Evolutionary conservation across 1,140 invertebrate genomes (phyloP).

Genomic region (Plutomurus gul): DNA sequence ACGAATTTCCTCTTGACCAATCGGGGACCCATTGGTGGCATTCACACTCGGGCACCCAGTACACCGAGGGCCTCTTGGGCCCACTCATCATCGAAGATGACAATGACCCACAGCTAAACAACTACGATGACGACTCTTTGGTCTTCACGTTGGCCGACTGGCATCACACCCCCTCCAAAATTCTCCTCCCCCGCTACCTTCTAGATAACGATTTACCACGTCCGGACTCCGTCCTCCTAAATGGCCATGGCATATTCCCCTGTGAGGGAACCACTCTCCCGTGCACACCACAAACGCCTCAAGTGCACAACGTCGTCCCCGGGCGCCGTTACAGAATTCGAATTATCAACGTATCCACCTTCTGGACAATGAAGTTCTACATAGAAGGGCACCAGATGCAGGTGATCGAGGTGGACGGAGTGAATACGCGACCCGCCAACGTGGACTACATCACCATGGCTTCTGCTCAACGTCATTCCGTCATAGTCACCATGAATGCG

Average conservation of each 20-base stretch:
- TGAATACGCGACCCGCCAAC: neutral
- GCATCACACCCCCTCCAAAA: constrained; percentile 13
- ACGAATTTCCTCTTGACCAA: constrained; percentile 9
- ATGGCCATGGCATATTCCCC: constrained; percentile 37
- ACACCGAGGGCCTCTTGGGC: constrained; percentile 41
- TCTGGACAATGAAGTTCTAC: constrained; percentile 36
- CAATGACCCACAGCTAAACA: neutral
- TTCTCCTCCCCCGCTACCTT: neutral
- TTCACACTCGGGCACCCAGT: constrained; percentile 33
- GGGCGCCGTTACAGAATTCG: constrained; percentile 36
- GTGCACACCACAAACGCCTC: neutral
- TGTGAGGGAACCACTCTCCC: neutral
- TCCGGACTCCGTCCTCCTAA: constrained; percentile 37
- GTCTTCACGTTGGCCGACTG: constrained; percentile 38
- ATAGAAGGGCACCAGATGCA: constrained; percentile 38
- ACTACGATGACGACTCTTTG: constrained; percentile 14
- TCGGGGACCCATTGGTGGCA: constrained; percentile 45
- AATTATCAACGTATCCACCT: constrained; percentile 10
- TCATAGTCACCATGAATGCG: neutral
- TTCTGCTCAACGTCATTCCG: constrained; percentile 13
- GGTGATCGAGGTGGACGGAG: constrained; percentile 43
- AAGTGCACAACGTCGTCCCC: neutral
- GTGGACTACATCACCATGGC: constrained; percentile 4
- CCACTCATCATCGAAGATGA: constrained; percentile 31
- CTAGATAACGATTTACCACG: neutral